Percentiles rank a stretch among this genome's conserved stretches.
Evolutionary conservation across 2,888 invertebrate species (phyloP).

Genomic region (Quadroppia sp.): DNA sequence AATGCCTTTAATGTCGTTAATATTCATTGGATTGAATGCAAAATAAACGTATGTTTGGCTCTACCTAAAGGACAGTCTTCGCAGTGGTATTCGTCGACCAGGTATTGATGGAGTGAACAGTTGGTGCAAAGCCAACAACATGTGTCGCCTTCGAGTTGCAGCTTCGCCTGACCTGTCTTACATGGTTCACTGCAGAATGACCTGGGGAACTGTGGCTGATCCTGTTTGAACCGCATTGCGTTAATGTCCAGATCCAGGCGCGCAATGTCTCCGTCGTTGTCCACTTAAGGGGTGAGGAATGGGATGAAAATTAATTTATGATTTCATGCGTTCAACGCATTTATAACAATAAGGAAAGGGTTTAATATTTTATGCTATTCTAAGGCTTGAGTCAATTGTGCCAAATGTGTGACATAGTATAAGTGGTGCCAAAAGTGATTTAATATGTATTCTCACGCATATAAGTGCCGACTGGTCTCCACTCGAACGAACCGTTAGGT

Average conservation of each 20-base stretch:
- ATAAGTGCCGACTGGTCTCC: constrained; percentile 57
- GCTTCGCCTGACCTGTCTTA: constrained; percentile 48
- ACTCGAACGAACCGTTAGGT: constrained; percentile 51
- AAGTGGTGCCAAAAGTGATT: too few species aligned
- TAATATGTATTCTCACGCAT: constrained; percentile 49
- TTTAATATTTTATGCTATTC: neutral
- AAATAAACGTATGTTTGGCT: neutral
- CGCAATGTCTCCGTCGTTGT: constrained; percentile 51
- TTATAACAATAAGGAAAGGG: too few species aligned
- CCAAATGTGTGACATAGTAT: too few species aligned
- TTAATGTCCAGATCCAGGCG: constrained; percentile 52
- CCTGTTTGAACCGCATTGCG: constrained; percentile 52
- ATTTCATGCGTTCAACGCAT: neutral
- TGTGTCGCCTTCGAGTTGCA: constrained; percentile 53
- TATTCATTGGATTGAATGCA: too few species aligned
- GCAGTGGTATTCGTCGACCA: constrained; percentile 55
- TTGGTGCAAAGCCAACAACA: constrained; percentile 59
- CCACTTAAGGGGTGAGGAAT: neutral
- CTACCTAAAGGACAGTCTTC: constrained; percentile 54
- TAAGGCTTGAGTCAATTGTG: too few species aligned
- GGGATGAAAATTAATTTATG: neutral
- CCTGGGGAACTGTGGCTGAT: constrained; percentile 51
- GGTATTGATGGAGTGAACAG: constrained; percentile 56
- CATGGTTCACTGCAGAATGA: constrained; percentile 57
- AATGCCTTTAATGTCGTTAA: too few species aligned